These are phyloP conservation scores for Torymus aiolomorphi DNA, from an alignment of 2,888 invertebrate genomes.

Conservation along the genomic window DNA sequence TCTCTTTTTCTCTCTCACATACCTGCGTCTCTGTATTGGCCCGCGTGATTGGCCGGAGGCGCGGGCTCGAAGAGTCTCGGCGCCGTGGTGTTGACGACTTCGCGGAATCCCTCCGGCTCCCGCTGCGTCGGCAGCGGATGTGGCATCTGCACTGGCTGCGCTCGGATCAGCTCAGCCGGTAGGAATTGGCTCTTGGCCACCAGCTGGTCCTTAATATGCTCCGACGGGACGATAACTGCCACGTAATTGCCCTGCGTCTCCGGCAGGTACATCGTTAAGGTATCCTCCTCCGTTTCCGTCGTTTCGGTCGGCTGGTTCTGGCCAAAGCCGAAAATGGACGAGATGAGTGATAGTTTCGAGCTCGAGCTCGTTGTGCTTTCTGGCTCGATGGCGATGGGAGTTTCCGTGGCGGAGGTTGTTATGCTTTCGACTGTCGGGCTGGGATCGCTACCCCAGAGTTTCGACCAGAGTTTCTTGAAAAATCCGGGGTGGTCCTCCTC, in stretches of 20 bases:
- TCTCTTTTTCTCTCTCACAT: background rate
- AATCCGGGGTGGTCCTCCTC: slow-evolving; percentile 35
- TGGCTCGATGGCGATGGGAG: background rate
- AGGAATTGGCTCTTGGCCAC: no score
- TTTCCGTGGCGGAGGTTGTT: no score
- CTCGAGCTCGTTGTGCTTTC: background rate
- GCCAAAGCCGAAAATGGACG: slow-evolving; percentile 2
- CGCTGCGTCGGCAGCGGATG: background rate
- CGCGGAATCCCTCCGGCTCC: background rate
- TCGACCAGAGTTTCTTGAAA: slow-evolving; percentile 37
- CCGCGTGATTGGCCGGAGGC: slow-evolving; percentile 20
- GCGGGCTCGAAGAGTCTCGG: background rate
- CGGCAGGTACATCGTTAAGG: slow-evolving; percentile 50
- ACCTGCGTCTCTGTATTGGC: slow-evolving; percentile 11
- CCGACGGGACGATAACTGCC: slow-evolving; percentile 41
- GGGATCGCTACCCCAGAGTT: background rate
- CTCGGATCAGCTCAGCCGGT: no score
- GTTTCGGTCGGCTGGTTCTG: background rate
- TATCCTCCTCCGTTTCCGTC: background rate
- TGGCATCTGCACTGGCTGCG: background rate
- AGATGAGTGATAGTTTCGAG: background rate
- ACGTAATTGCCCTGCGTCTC: slow-evolving; percentile 55
- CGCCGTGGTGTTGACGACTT: background rate
- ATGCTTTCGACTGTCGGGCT: background rate
- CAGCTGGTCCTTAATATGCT: background rate